phyloP scores from a whole-genome alignment of 2,797 vertebrate genomes.

The Orientallactaga sibirica region DNA sequence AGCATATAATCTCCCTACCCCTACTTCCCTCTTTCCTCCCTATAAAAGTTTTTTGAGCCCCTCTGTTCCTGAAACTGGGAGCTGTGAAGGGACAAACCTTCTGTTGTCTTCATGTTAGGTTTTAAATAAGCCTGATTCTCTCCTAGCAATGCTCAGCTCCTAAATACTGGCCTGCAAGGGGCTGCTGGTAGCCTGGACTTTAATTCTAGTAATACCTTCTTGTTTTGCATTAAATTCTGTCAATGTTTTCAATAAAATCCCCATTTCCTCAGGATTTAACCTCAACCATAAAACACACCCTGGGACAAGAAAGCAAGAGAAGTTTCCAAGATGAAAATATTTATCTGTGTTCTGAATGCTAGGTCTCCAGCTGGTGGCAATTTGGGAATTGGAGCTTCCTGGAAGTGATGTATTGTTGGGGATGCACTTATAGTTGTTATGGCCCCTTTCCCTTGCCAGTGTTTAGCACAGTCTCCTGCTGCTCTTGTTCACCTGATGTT shows the following conservation, averaged over 20 bases:
- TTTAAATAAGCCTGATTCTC: neutral
- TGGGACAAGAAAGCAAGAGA: neutral
- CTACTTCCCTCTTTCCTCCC: neutral
- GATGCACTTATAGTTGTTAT: too few relatives aligned
- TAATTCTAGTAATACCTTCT: neutral
- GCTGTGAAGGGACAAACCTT: too few relatives aligned
- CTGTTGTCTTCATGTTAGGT: neutral
- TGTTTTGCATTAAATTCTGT: constrained; percentile 64
- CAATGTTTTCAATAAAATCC: constrained; percentile 67
- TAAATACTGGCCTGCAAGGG: neutral
- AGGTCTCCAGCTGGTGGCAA: too few relatives aligned
- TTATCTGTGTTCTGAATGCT: neutral
- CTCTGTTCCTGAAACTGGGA: neutral
- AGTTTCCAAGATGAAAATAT: constrained; percentile 32
- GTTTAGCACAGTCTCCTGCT: too few relatives aligned
- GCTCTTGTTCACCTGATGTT: too few relatives aligned
- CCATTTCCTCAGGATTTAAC: constrained; percentile 61
- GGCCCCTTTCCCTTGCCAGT: too few relatives aligned
- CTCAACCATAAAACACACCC: constrained; percentile 53
- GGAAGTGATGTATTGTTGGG: too few relatives aligned
- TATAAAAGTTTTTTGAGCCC: neutral
- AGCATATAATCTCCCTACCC: neutral
- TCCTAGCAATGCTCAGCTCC: neutral
- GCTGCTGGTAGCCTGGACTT: neutral
- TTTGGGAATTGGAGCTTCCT: too few relatives aligned